Percentiles rank a stretch among this genome's conserved stretches.
phyloP scores from a whole-genome alignment of 2,797 vertebrate species.

The Melanotaenia maccullochi region DNA sequence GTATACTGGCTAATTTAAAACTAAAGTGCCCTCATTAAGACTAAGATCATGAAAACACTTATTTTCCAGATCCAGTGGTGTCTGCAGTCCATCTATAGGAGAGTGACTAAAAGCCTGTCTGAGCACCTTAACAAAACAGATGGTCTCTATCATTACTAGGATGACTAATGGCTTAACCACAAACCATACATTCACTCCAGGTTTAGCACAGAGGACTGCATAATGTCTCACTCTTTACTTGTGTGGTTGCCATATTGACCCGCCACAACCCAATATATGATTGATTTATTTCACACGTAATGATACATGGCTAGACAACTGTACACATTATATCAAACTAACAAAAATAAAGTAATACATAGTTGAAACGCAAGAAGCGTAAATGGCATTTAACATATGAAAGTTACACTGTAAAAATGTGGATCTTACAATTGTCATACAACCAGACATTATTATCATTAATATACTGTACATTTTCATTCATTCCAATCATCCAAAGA shows the following conservation, averaged over 20 bases:
- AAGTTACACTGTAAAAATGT: constrained; percentile 85
- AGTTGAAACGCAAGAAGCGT: constrained; percentile 83
- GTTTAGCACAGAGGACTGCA: constrained; percentile 55
- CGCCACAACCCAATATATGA: constrained; percentile 81
- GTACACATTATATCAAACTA: constrained; percentile 87
- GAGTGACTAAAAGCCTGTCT: constrained; percentile 66
- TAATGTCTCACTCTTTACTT: constrained; percentile 60
- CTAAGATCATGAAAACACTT: constrained; percentile 54
- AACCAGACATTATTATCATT: constrained; percentile 85
- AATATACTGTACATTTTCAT: constrained; percentile 85
- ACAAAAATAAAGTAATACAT: constrained; percentile 85
- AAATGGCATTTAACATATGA: constrained; percentile 85
- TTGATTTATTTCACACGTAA: constrained; percentile 85
- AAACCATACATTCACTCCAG: constrained; percentile 70
- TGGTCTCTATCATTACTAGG: constrained; percentile 66
- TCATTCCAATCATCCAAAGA: constrained; percentile 77
- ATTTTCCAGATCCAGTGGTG: constrained; percentile 52
- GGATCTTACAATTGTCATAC: constrained; percentile 84
- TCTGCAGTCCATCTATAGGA: constrained; percentile 46
- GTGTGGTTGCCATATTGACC: constrained; percentile 76
- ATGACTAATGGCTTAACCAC: constrained; percentile 73
- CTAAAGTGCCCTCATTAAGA: constrained; percentile 43
- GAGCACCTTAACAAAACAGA: constrained; percentile 62
- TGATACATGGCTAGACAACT: constrained; percentile 87
- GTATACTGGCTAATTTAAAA: constrained; percentile 34